A percentile compares a stretch with the other conserved stretches of the same genome.
Evolutionary conservation across 2,797 vertebrate species (phyloP).

Genomic region (Vipera latastei): DNA sequence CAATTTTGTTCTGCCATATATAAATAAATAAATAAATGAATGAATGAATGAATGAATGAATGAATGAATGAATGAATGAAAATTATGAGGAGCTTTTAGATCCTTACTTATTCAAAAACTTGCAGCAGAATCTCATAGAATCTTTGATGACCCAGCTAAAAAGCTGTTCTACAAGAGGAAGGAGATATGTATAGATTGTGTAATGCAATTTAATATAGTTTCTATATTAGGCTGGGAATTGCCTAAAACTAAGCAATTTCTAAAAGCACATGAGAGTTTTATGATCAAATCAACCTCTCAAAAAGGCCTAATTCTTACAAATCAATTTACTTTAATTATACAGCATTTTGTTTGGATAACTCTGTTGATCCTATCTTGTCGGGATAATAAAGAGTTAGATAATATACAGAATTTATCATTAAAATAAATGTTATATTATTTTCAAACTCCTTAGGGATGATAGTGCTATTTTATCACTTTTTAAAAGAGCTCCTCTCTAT

Average conservation of each 20-base stretch:
- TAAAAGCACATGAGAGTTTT: background rate
- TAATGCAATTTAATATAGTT: slow-evolving; percentile 1
- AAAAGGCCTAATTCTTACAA: slow-evolving; percentile 6
- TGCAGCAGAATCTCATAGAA: background rate
- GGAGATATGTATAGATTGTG: background rate
- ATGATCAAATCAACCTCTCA: background rate
- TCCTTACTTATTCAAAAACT: background rate
- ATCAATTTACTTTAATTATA: slow-evolving; percentile 23
- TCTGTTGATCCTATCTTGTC: background rate
- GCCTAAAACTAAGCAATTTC: slow-evolving; percentile 14
- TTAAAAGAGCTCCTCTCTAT: background rate
- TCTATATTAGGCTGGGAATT: background rate
- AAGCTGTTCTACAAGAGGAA: background rate
- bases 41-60: too few relatives aligned
- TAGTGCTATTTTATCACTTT: slow-evolving; percentile 19
- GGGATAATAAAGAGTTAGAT: slow-evolving; percentile 9
- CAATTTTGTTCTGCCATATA: background rate
- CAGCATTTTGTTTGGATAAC: background rate
- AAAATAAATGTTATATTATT: slow-evolving; percentile 15
- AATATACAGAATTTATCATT: slow-evolving; percentile 19
- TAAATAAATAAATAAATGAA: too few relatives aligned
- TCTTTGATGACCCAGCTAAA: background rate
- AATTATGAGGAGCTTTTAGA: background rate
- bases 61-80: too few relatives aligned
- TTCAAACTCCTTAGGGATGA: background rate